Evolutionary conservation across 2,797 vertebrate species (phyloP), one percentile per base, ranked within the genome.

Genomic region (Gallirallus australis): DNA sequence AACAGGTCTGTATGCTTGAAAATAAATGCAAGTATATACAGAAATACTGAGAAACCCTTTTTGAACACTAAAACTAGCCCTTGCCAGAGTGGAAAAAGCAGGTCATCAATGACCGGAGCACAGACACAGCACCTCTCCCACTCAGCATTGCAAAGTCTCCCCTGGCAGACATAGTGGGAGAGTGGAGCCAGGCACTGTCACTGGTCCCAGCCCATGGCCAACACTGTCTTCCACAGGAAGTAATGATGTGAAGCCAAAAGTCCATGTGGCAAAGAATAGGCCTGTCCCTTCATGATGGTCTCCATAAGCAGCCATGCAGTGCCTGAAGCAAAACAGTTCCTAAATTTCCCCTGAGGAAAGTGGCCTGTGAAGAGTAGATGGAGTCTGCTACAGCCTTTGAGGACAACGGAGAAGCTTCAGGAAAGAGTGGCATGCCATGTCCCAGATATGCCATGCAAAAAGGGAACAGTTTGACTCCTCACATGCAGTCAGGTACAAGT

Each of bases 101-200:
- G 33, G 56, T n/a, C 19, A 16, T 20, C 23, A 68, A 5, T 19
- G 37, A 6, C n/a, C 0, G 0, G 47, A 37, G 23, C 0, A 3
- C 60, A 57, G n/a, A 28, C 21, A 57, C 15, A 30, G 1, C 14
- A 50, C 24, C 4, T 47, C 23, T 53, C 31, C 37, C 33, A 15
- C 7, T 35, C 30, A 28, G 40, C 60, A 45, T 1, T 73, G 47
- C 66, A 79, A 82, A 42, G 15, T 12, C 2, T 83, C 78, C 40
- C 45, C 25, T 0, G 1, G 45, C 52, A 31, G 52, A 45, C 12
- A 53, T 10, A 7, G 24, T 3, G 4, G 54, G 12, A 82, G 6
- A 77, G 24, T 2, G 53, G 13, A 57, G n/a, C 9, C 33, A 47
- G 48, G 28, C 61, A 42, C 33, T 4, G 1, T 25, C 57, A 21